A percentile compares a stretch with the other conserved stretches of the same genome.
These are phyloP conservation scores for Hapalemur alaotrensis DNA, from an alignment of 2,797 vertebrate species.

Conservation along the genomic window DNA sequence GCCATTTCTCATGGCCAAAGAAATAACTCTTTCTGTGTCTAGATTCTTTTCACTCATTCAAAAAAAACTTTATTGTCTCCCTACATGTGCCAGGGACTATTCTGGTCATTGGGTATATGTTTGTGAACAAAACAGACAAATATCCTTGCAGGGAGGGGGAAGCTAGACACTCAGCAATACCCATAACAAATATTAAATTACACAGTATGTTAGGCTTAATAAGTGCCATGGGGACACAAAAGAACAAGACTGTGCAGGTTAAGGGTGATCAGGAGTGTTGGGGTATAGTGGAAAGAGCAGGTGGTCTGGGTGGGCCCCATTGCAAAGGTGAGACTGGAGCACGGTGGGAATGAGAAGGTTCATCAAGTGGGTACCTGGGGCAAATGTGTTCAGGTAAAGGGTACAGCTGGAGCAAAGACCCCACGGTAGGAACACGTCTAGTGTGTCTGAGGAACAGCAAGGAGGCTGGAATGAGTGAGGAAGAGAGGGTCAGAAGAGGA, in stretches of 20 bases:
- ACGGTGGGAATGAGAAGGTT: not conserved
- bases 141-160: not conserved
- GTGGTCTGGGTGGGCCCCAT: not conserved
- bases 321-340: not conserved
- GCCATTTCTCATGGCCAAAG: not conserved
- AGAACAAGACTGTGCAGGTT: not conserved
- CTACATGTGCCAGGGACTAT: not conserved
- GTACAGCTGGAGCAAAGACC: not conserved
- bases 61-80: not conserved
- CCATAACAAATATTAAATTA: not conserved
- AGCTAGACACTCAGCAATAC: not conserved
- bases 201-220: not conserved
- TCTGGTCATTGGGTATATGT: conserved; percentile 4
- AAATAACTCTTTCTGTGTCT: not conserved
- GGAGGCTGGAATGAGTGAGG: not conserved
- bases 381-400: not conserved
- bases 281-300: not conserved
- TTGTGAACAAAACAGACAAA: conserved; percentile 12
- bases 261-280: not conserved
- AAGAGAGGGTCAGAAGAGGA: not conserved
- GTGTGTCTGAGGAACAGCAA: not conserved
- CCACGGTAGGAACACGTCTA: not conserved
- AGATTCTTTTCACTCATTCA: not conserved
- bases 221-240: not conserved
- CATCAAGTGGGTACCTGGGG: not conserved